A percentile compares a stretch with the other conserved stretches of the same genome.
These are phyloP conservation scores for Caenorhabditis remanei DNA, from an alignment of 1,140 invertebrate genomes.

Conservation along the genomic window DNA sequence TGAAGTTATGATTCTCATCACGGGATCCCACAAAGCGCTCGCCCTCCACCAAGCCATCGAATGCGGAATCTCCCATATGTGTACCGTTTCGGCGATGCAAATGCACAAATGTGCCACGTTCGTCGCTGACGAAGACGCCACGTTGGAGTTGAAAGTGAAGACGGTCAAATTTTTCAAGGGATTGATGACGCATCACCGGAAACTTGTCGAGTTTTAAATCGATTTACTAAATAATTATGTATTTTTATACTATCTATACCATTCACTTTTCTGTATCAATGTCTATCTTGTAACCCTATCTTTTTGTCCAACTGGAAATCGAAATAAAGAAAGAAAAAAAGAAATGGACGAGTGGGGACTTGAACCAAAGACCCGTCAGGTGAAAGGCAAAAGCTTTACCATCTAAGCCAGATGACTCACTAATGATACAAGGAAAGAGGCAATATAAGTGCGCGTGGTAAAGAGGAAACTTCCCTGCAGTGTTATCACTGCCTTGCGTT, in stretches of 20 bases:
- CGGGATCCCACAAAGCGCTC: conserved; percentile 95
- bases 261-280: neutral
- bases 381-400: no score
- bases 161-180: conserved; percentile 99
- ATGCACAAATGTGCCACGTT: conserved; percentile 91
- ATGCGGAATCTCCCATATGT: conserved; percentile 98
- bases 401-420: no score
- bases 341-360: no score
- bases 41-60: conserved; percentile 96
- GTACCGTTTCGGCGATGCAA: conserved; percentile 99
- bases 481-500: no score
- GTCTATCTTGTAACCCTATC: no score
- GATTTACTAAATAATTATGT: neutral
- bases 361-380: no score
- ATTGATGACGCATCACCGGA: conserved; percentile 66
- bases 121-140: conserved; percentile 97
- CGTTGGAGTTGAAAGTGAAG: conserved; percentile 90
- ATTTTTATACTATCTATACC: neutral
- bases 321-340: no score
- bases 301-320: no score
- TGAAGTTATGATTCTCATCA: conserved; percentile 98
- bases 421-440: no score
- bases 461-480: no score
- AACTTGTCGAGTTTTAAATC: conserved; percentile 63
- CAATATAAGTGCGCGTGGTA: no score